Evolutionary conservation across 1,140 invertebrate species (phyloP), one percentile per base, ranked within the genome.

Genomic region (Drosophila littoralis): DNA sequence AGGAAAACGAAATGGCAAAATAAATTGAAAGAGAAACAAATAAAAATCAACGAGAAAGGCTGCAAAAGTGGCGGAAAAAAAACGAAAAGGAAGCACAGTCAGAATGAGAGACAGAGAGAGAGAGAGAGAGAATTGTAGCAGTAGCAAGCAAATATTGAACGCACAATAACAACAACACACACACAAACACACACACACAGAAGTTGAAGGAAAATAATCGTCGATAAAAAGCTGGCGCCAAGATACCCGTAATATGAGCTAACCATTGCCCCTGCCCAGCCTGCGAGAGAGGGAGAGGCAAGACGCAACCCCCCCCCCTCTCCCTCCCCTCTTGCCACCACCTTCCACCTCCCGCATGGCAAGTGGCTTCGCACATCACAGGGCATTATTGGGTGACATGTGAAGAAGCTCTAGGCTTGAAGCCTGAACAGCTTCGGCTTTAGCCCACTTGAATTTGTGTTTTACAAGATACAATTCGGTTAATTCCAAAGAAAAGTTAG

Each of bases 11-110:
- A 88, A 89, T 88, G 84, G 80, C 84, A 88, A 88, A 88, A 88
- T 88, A 88, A 88, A 88, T 88, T 88, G 84, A 88, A 88, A 88
- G 84, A 89, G 84, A 89, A 88, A 88, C 84, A 88, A 88, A 88
- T 88, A 88, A 88, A 88, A 88, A 88, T 88, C 84, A 88, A 88
- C 80, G 85, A 89, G 66, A 85, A 82, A 89, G 83, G 83, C 83
- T 88, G 83, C 83, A 88, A 88, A 86, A 88, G 83, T 88, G 83
- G 79, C 83, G 83, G 79, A 75, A 86, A 86, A 82, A 83, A 85
- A 60, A 22, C 22, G 22, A 77, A 60, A 73, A 55, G 57, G 58
- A 76, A 68, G 65, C 51, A 63, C 22, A 63, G 68, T 72, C 65
- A 60, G 65, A 69, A 42, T 48, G 64, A 42, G 35, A 55, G 59